Conservation (phyloP, 2,113 vertebrate species). For the Otus sunia region DNA sequence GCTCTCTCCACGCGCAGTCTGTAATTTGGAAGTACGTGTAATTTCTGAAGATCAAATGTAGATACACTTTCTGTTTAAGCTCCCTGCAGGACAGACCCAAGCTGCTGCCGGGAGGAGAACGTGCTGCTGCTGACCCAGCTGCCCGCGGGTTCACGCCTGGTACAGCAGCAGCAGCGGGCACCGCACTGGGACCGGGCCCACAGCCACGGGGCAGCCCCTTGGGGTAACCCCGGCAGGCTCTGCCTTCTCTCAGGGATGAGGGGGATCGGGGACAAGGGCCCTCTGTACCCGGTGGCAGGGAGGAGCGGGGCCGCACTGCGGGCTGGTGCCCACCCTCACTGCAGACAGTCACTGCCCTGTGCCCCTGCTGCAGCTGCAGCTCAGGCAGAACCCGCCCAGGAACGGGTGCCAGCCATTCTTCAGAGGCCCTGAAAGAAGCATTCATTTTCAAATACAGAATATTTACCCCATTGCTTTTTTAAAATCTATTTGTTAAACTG, state of each 20-base stretch:
- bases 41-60: background rate
- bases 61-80: background rate
- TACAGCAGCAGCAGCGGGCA: rapidly evolving
- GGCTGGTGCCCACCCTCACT: background rate
- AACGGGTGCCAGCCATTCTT: background rate
- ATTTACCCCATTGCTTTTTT: conserved; percentile 24
- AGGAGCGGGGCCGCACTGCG: background rate
- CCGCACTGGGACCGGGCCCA: rapidly evolving
- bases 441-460: background rate
- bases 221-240: background rate
- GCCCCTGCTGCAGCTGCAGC: conserved; percentile 35
- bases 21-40: background rate
- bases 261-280: background rate
- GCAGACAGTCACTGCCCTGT: conserved; percentile 27
- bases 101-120: rapidly evolving
- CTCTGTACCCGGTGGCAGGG: background rate
- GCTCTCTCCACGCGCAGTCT: background rate
- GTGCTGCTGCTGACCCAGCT: rapidly evolving
- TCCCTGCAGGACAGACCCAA: background rate
- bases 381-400: background rate
- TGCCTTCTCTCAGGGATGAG: background rate
- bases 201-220: rapidly evolving
- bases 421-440: conserved; percentile 39
- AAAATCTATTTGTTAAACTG: conserved; percentile 56
- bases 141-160: rapidly evolving